Evolutionary conservation across 2,113 vertebrate species (phyloP), one percentile per base, ranked within the genome.

Genomic region (Xyliphius kryptos): DNA sequence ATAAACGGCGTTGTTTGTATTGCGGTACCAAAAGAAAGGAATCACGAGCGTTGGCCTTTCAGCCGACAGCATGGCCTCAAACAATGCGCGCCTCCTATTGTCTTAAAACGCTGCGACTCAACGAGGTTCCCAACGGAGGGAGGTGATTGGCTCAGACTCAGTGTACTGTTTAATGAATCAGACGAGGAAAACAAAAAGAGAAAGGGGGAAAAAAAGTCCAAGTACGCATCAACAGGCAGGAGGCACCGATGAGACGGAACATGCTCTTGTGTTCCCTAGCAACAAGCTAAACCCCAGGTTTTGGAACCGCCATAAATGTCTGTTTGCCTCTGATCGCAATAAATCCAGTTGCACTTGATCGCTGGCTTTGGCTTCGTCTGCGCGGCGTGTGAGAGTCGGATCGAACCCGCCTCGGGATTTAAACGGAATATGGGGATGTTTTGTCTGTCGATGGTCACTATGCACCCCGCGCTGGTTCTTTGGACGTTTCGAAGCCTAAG

Each of bases 211-310:
- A 17, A 17, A 43, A 57, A 26, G 22, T 26, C 22, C 50, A 47
- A 61, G 19, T 48, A 32, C 50, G 62, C 56, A 41, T 53, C 46
- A 37, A 43, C 58, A 19, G 56, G 47, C 56, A 64, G 61, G 61
- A 53, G 19, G 21, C 21, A 44, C 40, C 20, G 9, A 44, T 59
- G 58, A 59, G 56, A 64, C 51, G 50, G 48, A 62, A 51, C 41
- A 49, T 60, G 50, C 48, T 62, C 63, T 56, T 52, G 55, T 70
- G 72, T 77, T 72, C 56, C 72, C 69, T 68, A 77, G 69, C 73
- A 77, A 73, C 76, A 58, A 67, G 70, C 48, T 51, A 61, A 64
- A 63, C 55, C 69, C 66, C 26, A 60, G 50, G 57, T 69, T 65
- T 61, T 60, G 56, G 51, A 12, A 56, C 37, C 52, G 61, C 38